A percentile compares a stretch with the other conserved stretches of the same genome.
Conservation (phyloP, 2,888 invertebrate species). For the Lithophane ornitopus region DNA sequence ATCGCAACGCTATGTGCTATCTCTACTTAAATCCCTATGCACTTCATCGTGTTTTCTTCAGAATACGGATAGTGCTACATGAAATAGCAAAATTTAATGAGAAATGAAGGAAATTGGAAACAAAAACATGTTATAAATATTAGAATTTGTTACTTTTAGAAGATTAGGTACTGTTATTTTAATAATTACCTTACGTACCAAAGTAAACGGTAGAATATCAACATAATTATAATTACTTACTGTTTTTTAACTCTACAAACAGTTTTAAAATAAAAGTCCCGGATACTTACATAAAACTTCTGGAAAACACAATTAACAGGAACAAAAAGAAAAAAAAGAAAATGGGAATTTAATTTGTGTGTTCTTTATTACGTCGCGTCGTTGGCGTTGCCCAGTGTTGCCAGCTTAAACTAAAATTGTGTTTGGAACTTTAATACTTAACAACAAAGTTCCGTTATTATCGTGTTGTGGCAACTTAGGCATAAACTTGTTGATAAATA, state of each 20-base stretch:
- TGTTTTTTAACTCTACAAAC: not conserved
- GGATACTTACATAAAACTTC: not conserved
- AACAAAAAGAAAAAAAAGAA: constrained; percentile 6
- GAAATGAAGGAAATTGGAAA: not conserved
- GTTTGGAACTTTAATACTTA: constrained; percentile 44
- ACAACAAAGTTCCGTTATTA: constrained; percentile 44
- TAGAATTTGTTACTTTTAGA: not conserved
- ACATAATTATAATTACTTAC: not conserved
- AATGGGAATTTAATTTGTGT: constrained; percentile 29
- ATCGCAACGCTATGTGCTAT: constrained; percentile 5
- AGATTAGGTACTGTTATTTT: too few relatives aligned
- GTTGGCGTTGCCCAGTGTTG: constrained; percentile 13
- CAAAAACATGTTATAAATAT: not conserved
- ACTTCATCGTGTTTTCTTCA: not conserved
- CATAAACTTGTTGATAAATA: not conserved
- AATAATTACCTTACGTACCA: not conserved
- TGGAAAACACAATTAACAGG: not conserved
- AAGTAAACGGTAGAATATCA: not conserved
- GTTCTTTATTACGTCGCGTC: constrained; percentile 4
- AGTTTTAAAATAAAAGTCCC: not conserved
- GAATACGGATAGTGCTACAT: not conserved
- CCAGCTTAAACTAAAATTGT: constrained; percentile 41
- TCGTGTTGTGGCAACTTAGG: constrained; percentile 16
- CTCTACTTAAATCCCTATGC: constrained; percentile 21
- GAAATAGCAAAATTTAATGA: not conserved